phyloP scores from a whole-genome alignment of 2,888 invertebrate genomes.

The Stenoptilia bipunctidactyla region DNA sequence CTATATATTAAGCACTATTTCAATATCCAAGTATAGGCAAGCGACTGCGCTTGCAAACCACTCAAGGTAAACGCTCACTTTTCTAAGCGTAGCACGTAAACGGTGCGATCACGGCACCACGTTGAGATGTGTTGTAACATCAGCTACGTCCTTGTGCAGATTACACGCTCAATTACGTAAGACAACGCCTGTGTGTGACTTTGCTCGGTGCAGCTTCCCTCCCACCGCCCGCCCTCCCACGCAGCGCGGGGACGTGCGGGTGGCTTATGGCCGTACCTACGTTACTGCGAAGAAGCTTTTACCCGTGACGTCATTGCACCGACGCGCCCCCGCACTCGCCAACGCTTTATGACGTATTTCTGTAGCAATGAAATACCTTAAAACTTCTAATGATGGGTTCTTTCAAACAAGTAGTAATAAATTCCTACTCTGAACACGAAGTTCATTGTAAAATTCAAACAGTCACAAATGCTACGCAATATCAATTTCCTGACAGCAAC shows the following conservation, averaged over 20 bases:
- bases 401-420: no score
- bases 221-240: conserved; percentile 19
- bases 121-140: conserved; percentile 12
- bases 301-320: conserved; percentile 58
- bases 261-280: conserved; percentile 20
- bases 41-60: conserved; percentile 42
- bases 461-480: conserved; percentile 33
- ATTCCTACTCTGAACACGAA: no score
- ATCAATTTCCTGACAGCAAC: conserved; percentile 34
- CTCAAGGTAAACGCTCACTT: conserved; percentile 66
- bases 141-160: conserved; percentile 52
- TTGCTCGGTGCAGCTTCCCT: neutral
- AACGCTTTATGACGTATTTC: conserved; percentile 46
- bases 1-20: conserved; percentile 47
- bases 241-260: conserved; percentile 20
- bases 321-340: conserved; percentile 39
- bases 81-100: conserved; percentile 59
- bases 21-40: conserved; percentile 56
- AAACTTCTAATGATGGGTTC: no score
- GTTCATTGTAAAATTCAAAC: no score
- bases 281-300: conserved; percentile 27
- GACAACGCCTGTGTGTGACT: conserved; percentile 17
- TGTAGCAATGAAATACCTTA: conserved; percentile 15
- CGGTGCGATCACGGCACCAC: conserved; percentile 57
- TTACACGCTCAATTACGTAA: conserved; percentile 63